Conservation (phyloP, 2,797 vertebrate species). For the Sus cebifrons region DNA sequence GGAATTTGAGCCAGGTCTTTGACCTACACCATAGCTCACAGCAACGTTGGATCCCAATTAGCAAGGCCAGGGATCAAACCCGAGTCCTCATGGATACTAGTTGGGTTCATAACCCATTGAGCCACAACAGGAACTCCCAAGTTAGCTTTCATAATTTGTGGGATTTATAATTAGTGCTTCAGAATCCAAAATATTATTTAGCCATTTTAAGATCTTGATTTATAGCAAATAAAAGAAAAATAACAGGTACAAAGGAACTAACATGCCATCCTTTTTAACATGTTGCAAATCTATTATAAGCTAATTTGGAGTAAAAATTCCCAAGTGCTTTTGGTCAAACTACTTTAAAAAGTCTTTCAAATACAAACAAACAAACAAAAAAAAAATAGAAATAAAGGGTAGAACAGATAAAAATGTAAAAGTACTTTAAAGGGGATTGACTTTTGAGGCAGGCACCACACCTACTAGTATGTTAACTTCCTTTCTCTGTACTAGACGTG, state of each 20-base stretch:
- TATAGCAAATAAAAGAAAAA: conserved; percentile 56
- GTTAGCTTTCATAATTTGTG: conserved; percentile 23
- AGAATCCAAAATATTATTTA: conserved; percentile 44
- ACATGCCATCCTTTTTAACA: conserved; percentile 17
- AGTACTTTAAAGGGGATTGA: background rate
- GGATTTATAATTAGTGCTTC: conserved; percentile 44
- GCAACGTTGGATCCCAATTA: no score
- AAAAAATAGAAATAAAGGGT: background rate
- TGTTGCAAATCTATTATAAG: conserved; percentile 25
- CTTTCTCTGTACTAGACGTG: background rate
- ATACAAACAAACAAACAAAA: conserved; percentile 32
- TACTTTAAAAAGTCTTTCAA: conserved; percentile 21
- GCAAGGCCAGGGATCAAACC: no score
- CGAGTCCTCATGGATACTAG: no score
- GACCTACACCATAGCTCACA: no score
- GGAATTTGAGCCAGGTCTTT: no score
- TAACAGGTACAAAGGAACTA: background rate
- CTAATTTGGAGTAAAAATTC: conserved; percentile 54
- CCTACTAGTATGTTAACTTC: background rate
- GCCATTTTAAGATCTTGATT: conserved; percentile 25
- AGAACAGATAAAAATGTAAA: background rate
- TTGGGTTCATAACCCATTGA: no score
- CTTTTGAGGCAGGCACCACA: background rate
- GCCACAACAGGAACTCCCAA: background rate
- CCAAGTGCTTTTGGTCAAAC: conserved; percentile 25